Evolutionary conservation across 2,888 invertebrate species (phyloP), one percentile per base, ranked within the genome.

Genomic region (Coenonympha arcania): DNA sequence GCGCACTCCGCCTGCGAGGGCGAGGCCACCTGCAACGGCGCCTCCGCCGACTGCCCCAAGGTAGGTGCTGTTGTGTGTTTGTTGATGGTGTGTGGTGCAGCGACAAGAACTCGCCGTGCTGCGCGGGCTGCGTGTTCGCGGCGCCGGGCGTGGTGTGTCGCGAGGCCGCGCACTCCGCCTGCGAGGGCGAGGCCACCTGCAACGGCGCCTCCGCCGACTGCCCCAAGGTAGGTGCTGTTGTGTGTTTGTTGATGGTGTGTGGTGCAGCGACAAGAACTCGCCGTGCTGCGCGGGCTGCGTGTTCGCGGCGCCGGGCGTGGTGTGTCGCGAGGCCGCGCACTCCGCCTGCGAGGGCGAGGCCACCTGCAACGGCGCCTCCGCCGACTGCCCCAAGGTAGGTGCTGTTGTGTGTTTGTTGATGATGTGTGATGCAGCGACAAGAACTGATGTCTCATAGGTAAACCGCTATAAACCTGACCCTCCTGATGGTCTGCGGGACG

Each of bases 231-330:
- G 13, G 3, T 3, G 11, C 20, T n/a, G n/a, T n/a, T n/a, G n/a
- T n/a, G n/a, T n/a, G n/a, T n/a, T 16, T 16, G 4, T 18, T 15
- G 6, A 16, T 33, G 8, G 16, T 16, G 4, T n/a, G 8, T 3
- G 3, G 28, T 42, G 4, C 89, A 93, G 77, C 31, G 15, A 28
- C 28, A 28, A 28, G 28, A 98, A 99, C 80, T 96, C 96, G 0
- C 96, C 96, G 3, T 98, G 98, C 71, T 98, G 98, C 71, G 92
- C 94, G 75, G 92, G 93, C 63, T 98, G 98, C 70, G 92, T 93
- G 68, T 95, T 92, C 73, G 95, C 96, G 88, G 89, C 91, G 42
- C 87, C 90, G 3, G 93, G 93, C 6, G 89, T 93, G 33, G 95
- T 95, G 73, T 98, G 98, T 68, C 90, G 96, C 43, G 95, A 96